Evolutionary conservation across 1,140 invertebrate species (phyloP), one percentile per base, ranked within the genome.

Genomic region (Eumeta japonica): DNA sequence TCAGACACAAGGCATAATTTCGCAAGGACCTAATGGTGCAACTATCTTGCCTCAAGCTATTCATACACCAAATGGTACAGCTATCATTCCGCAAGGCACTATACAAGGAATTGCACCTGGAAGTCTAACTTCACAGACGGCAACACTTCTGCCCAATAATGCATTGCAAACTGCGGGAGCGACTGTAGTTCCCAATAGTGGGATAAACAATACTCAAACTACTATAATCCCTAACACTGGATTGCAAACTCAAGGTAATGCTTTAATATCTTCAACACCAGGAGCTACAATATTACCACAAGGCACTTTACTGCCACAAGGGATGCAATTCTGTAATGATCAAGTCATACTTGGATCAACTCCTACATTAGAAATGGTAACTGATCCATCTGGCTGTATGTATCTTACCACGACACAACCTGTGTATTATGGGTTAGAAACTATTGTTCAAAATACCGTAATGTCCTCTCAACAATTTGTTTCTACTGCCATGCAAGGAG

Each of bases 401-500:
- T 83, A 85, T 46, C 71, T 87, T 19, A 84, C 80, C 14, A 68
- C 74, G 30, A 75, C 74, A 11, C 86, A 88, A 43, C 87, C 87
- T 2, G 83, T 89, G 57, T 89, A 88, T 54, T 88, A 89, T 43
- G 86, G 86, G 1, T 75, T 90, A 43, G 88, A 90, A 66, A 90
- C 88, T 0, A 88, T 90, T 37, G 87, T 90, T 9, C 88, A 88
- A 60, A 90, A 89, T 52, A 89, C 88, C 10, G 86, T 89, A 0
- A 89, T 89, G 87, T 87, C 85, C 13, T 88, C 86, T 15, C 88
- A 88, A 56, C 87, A 89, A 48, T 88, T 89, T 58, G 81, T 89
- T 16, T 83, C 87, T 7, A 86, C 85, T 2, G 81, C 85, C 3
- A 83, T 88, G 64, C 86, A 85, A 33, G 86, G 87, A 29, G 84